Evolutionary conservation across 1,140 invertebrate genomes (phyloP).

Genomic region (Chionoecetes opilio): DNA sequence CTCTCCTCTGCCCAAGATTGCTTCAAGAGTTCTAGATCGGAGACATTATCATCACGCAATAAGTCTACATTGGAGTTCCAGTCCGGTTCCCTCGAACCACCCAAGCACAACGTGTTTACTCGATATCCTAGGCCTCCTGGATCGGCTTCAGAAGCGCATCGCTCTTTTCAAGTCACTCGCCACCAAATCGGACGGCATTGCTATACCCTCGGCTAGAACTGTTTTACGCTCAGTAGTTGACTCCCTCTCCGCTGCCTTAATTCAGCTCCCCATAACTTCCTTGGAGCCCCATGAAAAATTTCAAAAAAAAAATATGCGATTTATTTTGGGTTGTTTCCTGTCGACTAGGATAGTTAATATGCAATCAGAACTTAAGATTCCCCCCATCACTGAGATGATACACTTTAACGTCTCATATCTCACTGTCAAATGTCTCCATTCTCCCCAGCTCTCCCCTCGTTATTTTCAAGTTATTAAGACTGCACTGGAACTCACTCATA

Average conservation of each 20-base stretch:
- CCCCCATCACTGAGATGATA: slow-evolving; percentile 31
- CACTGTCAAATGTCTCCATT: slow-evolving; percentile 39
- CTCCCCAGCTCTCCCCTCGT: not conserved
- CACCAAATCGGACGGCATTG: not conserved
- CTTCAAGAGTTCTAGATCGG: not conserved
- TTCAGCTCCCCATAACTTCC: not conserved
- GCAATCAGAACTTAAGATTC: slow-evolving; percentile 39
- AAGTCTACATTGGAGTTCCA: not conserved
- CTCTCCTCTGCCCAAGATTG: not conserved
- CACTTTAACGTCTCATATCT: not conserved
- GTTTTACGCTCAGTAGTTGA: not conserved
- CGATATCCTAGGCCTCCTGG: slow-evolving; percentile 1
- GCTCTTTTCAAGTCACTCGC: not conserved
- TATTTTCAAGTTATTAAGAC: not conserved
- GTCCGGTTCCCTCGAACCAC: not conserved
- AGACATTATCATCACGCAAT: not conserved
- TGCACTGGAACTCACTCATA: no score
- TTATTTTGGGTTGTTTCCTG: not conserved
- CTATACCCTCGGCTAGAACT: not conserved
- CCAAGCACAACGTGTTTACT: not conserved
- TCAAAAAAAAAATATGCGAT: not conserved
- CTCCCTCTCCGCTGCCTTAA: not conserved
- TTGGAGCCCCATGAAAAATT: not conserved
- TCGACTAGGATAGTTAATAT: slow-evolving; percentile 31
- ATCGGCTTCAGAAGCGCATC: not conserved